Percentiles rank a stretch among this genome's conserved stretches.
These are phyloP conservation scores for Psittacula derbiana DNA, from an alignment of 2,797 vertebrate genomes.

Conservation along the genomic window DNA sequence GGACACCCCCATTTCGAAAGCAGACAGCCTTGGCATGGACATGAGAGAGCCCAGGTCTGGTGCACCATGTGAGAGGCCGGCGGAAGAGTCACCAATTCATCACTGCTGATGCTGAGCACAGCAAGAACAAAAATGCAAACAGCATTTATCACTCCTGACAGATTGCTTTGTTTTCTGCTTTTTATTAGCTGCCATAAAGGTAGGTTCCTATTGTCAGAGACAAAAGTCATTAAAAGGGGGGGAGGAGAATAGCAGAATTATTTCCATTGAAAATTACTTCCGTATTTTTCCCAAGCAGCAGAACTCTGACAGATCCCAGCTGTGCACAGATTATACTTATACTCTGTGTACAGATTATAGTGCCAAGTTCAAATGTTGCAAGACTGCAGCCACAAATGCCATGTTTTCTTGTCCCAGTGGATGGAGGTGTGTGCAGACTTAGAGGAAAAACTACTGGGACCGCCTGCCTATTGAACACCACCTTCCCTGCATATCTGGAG, in stretches of 20 bases:
- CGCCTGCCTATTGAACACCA: not conserved
- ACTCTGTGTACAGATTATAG: not conserved
- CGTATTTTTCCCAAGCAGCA: not conserved
- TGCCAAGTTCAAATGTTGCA: not conserved
- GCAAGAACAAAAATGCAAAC: not conserved
- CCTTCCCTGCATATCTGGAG: not conserved
- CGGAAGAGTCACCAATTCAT: not conserved
- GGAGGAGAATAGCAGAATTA: not conserved
- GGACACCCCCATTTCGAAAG: not conserved
- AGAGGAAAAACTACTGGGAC: not conserved
- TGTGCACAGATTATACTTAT: not conserved
- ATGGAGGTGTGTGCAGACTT: not conserved
- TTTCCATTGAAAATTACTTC: not conserved
- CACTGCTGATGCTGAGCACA: not conserved
- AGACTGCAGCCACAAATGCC: not conserved
- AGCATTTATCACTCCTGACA: constrained; percentile 1
- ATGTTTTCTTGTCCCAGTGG: not conserved
- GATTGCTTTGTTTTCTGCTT: constrained; percentile 30
- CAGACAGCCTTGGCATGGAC: not conserved
- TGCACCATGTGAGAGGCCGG: not conserved
- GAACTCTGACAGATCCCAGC: not conserved
- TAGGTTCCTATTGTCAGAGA: not conserved
- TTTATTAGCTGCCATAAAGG: constrained; percentile 1
- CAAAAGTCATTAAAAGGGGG: not conserved
- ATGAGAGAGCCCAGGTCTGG: not conserved